These are phyloP conservation scores for Stegodyphus dumicola DNA, from an alignment of 1,140 invertebrate species.

Conservation along the genomic window DNA sequence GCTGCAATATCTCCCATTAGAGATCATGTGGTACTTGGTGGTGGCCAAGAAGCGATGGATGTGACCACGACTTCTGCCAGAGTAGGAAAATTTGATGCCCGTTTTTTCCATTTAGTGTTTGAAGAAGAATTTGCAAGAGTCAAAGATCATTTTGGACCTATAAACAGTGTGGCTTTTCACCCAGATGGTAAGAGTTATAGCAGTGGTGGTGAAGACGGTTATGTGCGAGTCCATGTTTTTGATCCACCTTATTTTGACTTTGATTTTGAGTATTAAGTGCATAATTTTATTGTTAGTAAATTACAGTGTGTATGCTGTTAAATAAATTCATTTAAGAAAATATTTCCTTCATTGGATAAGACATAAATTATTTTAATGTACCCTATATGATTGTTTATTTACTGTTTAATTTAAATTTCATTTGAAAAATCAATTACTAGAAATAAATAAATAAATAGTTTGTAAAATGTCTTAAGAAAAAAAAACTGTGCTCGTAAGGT, in stretches of 20 bases:
- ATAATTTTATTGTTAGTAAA: too few species aligned
- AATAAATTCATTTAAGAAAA: too few species aligned
- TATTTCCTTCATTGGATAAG: too few species aligned
- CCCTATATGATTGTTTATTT: too few species aligned
- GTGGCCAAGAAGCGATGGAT: conserved; percentile 98
- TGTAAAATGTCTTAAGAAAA: too few species aligned
- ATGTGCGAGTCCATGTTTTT: conserved; percentile 94
- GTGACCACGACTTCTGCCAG: conserved; percentile 97
- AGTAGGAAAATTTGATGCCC: conserved; percentile 97
- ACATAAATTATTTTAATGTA: too few species aligned
- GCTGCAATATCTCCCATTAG: conserved; percentile 93
- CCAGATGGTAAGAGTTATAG: conserved; percentile 97
- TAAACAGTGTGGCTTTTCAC: conserved; percentile 98
- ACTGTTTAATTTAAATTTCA: too few species aligned
- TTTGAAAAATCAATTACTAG: too few species aligned
- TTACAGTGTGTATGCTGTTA: too few species aligned
- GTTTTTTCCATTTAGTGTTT: conserved; percentile 98
- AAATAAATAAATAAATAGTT: too few species aligned
- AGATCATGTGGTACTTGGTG: conserved; percentile 94
- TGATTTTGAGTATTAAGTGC: conserved; percentile 86
- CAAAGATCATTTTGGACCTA: conserved; percentile 99
- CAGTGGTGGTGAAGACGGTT: conserved; percentile 99
- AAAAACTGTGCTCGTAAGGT: too few species aligned
- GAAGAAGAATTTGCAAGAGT: conserved; percentile 99
- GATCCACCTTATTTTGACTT: conserved; percentile 98